Conservation (phyloP, 1,140 invertebrate species). For the Lordiphosa stackelbergi region DNA sequence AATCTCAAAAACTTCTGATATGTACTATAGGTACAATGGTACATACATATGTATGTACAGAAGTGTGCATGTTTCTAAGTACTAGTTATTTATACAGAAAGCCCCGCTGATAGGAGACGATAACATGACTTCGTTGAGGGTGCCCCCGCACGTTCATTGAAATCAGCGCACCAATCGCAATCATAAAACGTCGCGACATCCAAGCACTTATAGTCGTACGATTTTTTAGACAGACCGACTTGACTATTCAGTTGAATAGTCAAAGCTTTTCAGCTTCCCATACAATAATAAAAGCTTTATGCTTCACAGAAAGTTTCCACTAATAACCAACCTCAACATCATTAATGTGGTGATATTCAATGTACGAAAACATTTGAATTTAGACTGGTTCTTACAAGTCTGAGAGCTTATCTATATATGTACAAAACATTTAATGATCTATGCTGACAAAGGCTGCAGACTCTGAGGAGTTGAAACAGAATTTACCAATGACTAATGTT, state of each 20-base stretch:
- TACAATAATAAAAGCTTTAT: slow-evolving; percentile 9
- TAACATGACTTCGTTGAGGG: neutral
- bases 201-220: slow-evolving; percentile 24
- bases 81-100: slow-evolving; percentile 6
- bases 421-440: no score
- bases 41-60: no score
- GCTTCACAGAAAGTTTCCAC: slow-evolving; percentile 28
- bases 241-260: slow-evolving; percentile 5
- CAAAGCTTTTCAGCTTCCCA: slow-evolving; percentile 9
- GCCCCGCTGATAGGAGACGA: slow-evolving; percentile 12
- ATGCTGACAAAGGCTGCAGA: no score
- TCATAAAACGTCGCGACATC: slow-evolving; percentile 5
- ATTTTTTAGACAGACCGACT: slow-evolving; percentile 10
- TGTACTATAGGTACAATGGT: slow-evolving; percentile 2
- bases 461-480: no score
- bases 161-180: slow-evolving; percentile 15
- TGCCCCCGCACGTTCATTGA: slow-evolving; percentile 7
- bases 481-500: no score
- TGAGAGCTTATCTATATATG: no score
- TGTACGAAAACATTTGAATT: no score
- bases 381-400: slow-evolving; percentile 6
- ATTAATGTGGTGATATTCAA: neutral
- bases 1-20: slow-evolving; percentile 30
- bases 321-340: slow-evolving; percentile 20
- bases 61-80: slow-evolving; percentile 5